A percentile compares a stretch with the other conserved stretches of the same genome.
Evolutionary conservation across 2,888 invertebrate species (phyloP).

Genomic region (Xanthia togata): DNA sequence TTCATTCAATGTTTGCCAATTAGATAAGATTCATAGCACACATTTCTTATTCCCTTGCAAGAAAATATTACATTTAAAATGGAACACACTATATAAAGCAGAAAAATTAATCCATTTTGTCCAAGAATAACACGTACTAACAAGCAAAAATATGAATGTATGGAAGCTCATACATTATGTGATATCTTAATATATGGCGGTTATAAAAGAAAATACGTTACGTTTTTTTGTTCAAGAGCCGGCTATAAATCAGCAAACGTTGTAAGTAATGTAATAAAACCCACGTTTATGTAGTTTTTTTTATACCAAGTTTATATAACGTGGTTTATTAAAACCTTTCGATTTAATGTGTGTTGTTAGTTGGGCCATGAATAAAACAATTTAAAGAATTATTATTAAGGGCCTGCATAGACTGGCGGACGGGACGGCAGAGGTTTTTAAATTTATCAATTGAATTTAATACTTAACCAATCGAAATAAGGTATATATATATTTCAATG

Average conservation of each 20-base stretch:
- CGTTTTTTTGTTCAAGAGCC: conserved; percentile 44
- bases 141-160: conserved; percentile 47
- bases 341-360: conserved; percentile 34
- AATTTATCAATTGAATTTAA: too few relatives aligned
- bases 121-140: conserved; percentile 47
- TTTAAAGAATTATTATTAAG: too few relatives aligned
- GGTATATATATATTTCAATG: too few relatives aligned
- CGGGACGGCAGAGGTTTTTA: too few relatives aligned
- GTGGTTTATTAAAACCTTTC: conserved; percentile 35
- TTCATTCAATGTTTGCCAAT: background rate
- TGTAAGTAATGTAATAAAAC: conserved; percentile 55
- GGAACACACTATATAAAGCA: background rate
- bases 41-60: background rate
- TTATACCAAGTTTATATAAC: conserved; percentile 24
- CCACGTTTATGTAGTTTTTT: conserved; percentile 39
- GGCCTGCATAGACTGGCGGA: too few relatives aligned
- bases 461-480: too few relatives aligned
- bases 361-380: conserved; percentile 17
- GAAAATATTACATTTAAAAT: conserved; percentile 24
- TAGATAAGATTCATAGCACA: background rate
- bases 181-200: conserved; percentile 52
- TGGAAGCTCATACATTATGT: conserved; percentile 49
- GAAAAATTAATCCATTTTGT: conserved; percentile 45
- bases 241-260: conserved; percentile 50
- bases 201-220: conserved; percentile 53